phyloP scores from a whole-genome alignment of 2,888 invertebrate genomes.

The Agrenia bidenticulata region DNA sequence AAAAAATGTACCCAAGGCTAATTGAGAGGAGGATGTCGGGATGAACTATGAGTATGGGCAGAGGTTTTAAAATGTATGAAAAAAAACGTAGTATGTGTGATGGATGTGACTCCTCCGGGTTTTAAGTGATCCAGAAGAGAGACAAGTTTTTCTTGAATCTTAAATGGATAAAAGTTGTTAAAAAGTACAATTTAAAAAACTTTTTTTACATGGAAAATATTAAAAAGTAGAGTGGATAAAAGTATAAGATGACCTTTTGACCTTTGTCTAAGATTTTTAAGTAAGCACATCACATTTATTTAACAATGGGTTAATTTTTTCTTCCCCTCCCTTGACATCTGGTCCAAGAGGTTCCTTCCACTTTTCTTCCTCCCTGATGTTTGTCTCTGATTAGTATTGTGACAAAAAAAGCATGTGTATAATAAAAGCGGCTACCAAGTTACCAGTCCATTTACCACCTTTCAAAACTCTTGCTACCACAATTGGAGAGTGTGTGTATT shows the following conservation, averaged over 20 bases:
- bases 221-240: not conserved
- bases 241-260: not conserved
- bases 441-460: constrained; percentile 17
- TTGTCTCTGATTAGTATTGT: constrained; percentile 20
- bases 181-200: too few relatives aligned
- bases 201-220: too few relatives aligned
- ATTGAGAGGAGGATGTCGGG: not conserved
- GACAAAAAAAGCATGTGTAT: constrained; percentile 15
- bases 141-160: too few relatives aligned
- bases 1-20: constrained; percentile 1
- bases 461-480: constrained; percentile 14
- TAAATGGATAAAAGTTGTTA: too few relatives aligned
- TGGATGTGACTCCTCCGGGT: too few relatives aligned
- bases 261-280: too few relatives aligned
- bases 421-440: not conserved
- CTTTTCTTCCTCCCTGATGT: not conserved
- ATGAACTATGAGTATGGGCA: too few relatives aligned
- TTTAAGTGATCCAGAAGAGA: too few relatives aligned
- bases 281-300: too few relatives aligned
- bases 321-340: constrained; percentile 5
- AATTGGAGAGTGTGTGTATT: constrained; percentile 2
- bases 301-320: not conserved
- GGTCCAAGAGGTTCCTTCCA: not conserved
- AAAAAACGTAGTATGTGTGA: not conserved
- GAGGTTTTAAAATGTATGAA: too few relatives aligned